phyloP scores from a whole-genome alignment of 1,140 invertebrate species.

The Sinonovacula constricta region DNA sequence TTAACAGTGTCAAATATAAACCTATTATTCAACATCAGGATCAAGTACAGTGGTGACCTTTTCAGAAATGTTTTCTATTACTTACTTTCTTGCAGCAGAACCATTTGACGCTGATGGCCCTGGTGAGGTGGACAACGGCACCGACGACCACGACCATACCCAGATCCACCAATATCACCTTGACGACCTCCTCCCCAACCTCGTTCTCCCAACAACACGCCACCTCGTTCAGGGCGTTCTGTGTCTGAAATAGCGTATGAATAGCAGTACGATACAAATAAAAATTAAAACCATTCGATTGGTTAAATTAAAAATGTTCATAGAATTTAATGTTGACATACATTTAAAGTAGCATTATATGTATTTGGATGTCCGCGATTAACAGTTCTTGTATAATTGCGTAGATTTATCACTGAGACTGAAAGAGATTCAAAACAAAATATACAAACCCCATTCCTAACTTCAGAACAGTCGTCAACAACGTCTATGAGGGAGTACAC shows the following conservation, averaged over 20 bases:
- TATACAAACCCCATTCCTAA: background rate
- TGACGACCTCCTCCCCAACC: conserved; percentile 71
- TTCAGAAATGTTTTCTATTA: background rate
- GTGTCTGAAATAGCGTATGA: too few relatives aligned
- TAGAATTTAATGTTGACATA: too few relatives aligned
- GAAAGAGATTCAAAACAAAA: too few relatives aligned
- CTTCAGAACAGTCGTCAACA: conserved; percentile 26
- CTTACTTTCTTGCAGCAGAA: conserved; percentile 48
- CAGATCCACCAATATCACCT: conserved; percentile 69
- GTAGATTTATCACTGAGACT: too few relatives aligned
- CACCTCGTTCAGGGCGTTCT: too few relatives aligned
- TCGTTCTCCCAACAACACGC: conserved; percentile 75
- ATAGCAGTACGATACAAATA: too few relatives aligned
- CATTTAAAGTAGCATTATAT: too few relatives aligned
- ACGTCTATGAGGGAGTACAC: conserved; percentile 61
- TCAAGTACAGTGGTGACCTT: background rate
- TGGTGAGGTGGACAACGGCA: conserved; percentile 53
- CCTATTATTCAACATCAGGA: background rate
- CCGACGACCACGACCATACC: conserved; percentile 58
- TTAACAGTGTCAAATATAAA: background rate
- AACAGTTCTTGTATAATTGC: too few relatives aligned
- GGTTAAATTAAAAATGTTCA: too few relatives aligned
- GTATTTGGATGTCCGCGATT: too few relatives aligned
- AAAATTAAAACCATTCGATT: too few relatives aligned
- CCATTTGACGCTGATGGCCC: conserved; percentile 60